These are phyloP conservation scores for Polyommatus icarus DNA, from an alignment of 2,888 invertebrate species.

Conservation along the genomic window DNA sequence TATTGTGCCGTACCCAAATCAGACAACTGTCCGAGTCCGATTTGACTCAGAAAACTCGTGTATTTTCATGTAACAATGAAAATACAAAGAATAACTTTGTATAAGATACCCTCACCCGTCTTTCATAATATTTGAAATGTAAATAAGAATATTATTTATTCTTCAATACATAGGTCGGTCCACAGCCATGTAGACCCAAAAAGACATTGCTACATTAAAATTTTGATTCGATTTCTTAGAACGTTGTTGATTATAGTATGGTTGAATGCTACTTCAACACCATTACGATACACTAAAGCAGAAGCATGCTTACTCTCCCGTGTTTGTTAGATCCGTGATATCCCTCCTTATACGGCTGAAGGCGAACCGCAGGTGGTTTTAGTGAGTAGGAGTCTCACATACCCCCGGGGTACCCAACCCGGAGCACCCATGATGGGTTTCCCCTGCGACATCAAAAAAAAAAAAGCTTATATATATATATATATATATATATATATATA, in stretches of 20 bases:
- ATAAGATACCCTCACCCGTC: neutral
- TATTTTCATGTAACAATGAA: constrained; percentile 1
- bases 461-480: no score
- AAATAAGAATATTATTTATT: neutral
- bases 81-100: constrained; percentile 5
- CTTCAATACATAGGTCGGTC: neutral
- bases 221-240: neutral
- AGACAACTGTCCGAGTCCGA: constrained; percentile 16
- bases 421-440: no score
- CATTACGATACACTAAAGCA: no score
- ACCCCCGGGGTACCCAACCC: no score
- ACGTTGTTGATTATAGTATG: neutral
- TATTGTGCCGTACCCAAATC: constrained; percentile 10
- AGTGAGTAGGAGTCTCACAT: no score
- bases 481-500: no score
- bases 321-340: no score
- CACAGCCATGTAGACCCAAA: neutral
- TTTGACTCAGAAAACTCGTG: neutral
- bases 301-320: no score
- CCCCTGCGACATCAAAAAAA: no score
- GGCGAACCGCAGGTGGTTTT: no score
- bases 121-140: neutral
- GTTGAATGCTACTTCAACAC: no score
- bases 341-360: no score
- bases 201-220: neutral